These are phyloP conservation scores for Batillaria attramentaria DNA, from an alignment of 1,140 invertebrate genomes.

Conservation along the genomic window DNA sequence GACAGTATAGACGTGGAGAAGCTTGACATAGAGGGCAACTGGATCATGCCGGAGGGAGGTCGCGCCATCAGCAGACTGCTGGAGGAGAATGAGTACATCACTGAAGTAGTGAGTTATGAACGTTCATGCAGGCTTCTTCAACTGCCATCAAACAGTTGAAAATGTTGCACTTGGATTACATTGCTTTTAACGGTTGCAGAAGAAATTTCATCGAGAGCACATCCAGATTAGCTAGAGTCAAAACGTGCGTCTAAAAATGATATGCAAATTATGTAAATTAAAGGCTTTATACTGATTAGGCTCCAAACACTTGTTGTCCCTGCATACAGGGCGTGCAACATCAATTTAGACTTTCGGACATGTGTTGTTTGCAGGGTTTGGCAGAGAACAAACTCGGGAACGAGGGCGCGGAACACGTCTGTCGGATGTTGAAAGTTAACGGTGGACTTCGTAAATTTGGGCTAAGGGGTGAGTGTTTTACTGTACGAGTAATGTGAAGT, in stretches of 20 bases:
- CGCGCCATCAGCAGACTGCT: slow-evolving; percentile 58
- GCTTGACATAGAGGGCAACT: slow-evolving; percentile 64
- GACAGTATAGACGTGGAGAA: slow-evolving; percentile 62
- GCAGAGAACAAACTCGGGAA: slow-evolving; percentile 67
- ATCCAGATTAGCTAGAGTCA: too few species aligned
- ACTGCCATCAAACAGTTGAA: not conserved
- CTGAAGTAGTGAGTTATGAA: slow-evolving; percentile 62
- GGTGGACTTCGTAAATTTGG: slow-evolving; percentile 60
- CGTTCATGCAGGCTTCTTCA: too few species aligned
- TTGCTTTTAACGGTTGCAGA: too few species aligned
- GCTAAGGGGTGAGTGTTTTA: slow-evolving; percentile 59
- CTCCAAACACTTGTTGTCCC: too few species aligned
- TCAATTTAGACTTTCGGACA: too few species aligned
- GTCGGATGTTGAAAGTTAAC: slow-evolving; percentile 64
- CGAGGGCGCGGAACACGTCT: slow-evolving; percentile 54
- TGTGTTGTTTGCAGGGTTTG: slow-evolving; percentile 58
- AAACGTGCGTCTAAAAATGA: too few species aligned
- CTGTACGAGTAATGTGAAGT: too few species aligned
- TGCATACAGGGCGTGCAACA: too few species aligned
- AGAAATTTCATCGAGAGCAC: too few species aligned
- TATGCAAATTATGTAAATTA: too few species aligned
- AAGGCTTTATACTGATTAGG: too few species aligned
- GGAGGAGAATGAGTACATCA: slow-evolving; percentile 68
- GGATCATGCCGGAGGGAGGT: slow-evolving; percentile 61
- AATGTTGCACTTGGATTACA: too few species aligned